These are phyloP conservation scores for Drosophila setosimentum DNA, from an alignment of 2,888 invertebrate species.

Conservation along the genomic window DNA sequence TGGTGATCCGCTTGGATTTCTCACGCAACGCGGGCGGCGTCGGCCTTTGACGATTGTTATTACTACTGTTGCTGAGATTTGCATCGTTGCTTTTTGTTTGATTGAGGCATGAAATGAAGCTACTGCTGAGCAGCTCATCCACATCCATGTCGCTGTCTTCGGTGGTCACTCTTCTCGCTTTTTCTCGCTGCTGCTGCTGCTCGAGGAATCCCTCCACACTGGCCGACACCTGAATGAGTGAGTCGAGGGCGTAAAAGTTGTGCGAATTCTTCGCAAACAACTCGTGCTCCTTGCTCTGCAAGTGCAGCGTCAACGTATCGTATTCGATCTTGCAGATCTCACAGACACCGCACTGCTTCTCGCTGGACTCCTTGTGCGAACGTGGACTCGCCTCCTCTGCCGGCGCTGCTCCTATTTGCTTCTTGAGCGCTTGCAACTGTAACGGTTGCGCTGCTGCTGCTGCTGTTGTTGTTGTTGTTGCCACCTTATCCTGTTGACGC, in stretches of 20 bases:
- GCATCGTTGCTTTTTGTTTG: conserved; percentile 27
- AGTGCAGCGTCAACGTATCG: conserved; percentile 89
- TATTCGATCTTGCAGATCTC: conserved; percentile 93
- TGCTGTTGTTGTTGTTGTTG: conserved; percentile 19
- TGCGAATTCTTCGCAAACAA: conserved; percentile 90
- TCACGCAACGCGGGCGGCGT: conserved; percentile 81
- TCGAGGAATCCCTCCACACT: conserved; percentile 90
- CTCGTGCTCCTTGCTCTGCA: conserved; percentile 90
- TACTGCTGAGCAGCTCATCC: conserved; percentile 69
- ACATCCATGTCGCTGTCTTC: conserved; percentile 76
- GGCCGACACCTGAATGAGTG: conserved; percentile 89
- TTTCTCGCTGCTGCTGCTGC: conserved; percentile 84
- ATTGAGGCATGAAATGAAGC: conserved; percentile 37
- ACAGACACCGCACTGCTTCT: conserved; percentile 89
- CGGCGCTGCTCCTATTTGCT: conserved; percentile 39
- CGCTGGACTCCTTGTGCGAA: conserved; percentile 79
- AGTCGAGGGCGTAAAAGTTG: conserved; percentile 91
- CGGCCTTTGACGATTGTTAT: conserved; percentile 57
- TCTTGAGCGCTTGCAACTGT: conserved; percentile 42
- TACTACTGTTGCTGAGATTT: conserved; percentile 72
- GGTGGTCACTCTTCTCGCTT: conserved; percentile 11
- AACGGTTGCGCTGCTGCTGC: conserved; percentile 20
- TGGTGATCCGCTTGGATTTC: conserved; percentile 81
- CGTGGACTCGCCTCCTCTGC: conserved; percentile 45
- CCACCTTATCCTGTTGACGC: conserved; percentile 63